Evolutionary conservation across 1,140 invertebrate species (phyloP).

Genomic region (Vanessa atalanta): DNA sequence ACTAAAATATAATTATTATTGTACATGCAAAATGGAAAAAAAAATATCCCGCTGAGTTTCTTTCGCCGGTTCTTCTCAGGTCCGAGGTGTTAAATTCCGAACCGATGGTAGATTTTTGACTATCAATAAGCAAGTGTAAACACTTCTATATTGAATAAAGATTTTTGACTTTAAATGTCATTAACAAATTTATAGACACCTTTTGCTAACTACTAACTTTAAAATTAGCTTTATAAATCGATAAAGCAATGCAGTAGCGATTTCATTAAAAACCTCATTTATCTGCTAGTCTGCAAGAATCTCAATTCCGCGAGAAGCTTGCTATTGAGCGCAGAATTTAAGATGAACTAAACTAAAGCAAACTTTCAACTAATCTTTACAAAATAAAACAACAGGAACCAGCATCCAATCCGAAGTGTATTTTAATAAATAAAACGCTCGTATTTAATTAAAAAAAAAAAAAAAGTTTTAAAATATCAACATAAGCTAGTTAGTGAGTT

Average conservation of each 20-base stretch:
- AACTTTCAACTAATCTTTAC: not conserved
- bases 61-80: too few species aligned
- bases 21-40: too few species aligned
- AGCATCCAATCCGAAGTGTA: not conserved
- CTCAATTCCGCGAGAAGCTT: constrained; percentile 1
- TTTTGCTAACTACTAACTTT: not conserved
- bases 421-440: not conserved
- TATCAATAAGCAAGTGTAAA: too few species aligned
- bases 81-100: too few species aligned
- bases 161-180: too few species aligned
- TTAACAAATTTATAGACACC: too few species aligned
- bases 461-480: not conserved
- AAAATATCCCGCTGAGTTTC: too few species aligned
- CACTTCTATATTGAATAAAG: too few species aligned
- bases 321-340: constrained; percentile 2
- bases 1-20: too few species aligned
- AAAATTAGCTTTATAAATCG: not conserved
- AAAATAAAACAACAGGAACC: not conserved
- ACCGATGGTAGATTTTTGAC: too few species aligned
- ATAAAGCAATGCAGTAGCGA: not conserved
- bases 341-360: not conserved
- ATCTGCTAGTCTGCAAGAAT: constrained; percentile 4
- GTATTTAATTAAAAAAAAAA: too few species aligned
- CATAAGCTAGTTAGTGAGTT: too few species aligned
- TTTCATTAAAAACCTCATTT: constrained; percentile 3